phyloP scores from a whole-genome alignment of 2,888 invertebrate species.

The Mimas tiliae region DNA sequence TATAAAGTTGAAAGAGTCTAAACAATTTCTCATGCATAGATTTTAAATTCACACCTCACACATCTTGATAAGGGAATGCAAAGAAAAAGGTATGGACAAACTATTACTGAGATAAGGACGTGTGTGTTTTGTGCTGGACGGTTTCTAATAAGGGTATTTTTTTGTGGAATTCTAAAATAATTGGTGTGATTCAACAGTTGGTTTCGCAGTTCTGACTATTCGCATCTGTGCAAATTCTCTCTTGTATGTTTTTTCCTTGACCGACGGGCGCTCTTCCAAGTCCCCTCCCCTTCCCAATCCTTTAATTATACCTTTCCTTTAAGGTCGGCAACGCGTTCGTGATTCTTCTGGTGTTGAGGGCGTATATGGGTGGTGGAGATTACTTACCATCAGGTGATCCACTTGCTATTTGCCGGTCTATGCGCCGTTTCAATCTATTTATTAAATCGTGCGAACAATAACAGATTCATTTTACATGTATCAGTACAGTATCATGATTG shows the following conservation, averaged over 20 bases:
- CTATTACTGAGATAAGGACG: constrained; percentile 57
- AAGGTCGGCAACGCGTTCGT: too few relatives aligned
- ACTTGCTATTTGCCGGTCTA: too few relatives aligned
- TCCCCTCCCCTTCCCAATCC: too few relatives aligned
- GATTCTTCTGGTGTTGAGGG: too few relatives aligned
- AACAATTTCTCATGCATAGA: constrained; percentile 55
- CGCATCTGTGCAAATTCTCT: constrained; percentile 61
- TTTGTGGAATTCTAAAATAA: constrained; percentile 61
- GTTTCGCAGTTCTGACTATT: constrained; percentile 56
- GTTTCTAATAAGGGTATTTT: constrained; percentile 54
- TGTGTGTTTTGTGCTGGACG: constrained; percentile 47
- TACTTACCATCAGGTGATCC: too few relatives aligned
- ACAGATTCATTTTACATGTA: too few relatives aligned
- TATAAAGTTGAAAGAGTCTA: constrained; percentile 43
- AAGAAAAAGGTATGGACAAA: constrained; percentile 58
- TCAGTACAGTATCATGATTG: too few relatives aligned
- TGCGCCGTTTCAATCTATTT: too few relatives aligned
- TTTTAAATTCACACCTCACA: constrained; percentile 69
- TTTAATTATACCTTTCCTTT: too few relatives aligned
- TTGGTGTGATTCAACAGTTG: constrained; percentile 52
- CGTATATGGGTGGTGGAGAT: too few relatives aligned
- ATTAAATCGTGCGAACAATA: too few relatives aligned
- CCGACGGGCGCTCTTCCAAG: constrained; percentile 68
- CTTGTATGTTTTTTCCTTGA: constrained; percentile 72
- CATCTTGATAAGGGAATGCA: constrained; percentile 66